Base-by-base conservation (phyloP, 2,113 vertebrate genomes). In the Mormoops blainvillei region DNA sequence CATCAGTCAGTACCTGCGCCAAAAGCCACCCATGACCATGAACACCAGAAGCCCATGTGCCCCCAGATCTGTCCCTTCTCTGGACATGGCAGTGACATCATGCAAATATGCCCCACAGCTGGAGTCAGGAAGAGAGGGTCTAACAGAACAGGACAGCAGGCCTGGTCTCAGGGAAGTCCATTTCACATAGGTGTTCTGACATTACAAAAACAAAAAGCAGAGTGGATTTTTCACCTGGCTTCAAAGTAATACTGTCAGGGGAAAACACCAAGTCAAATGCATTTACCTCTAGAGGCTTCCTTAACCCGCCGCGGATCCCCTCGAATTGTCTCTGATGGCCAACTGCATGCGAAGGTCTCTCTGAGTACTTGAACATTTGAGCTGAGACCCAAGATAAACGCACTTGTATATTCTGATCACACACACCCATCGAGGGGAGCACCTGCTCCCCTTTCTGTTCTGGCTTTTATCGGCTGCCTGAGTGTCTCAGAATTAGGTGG, bases 261-360 rank as follows among this genome's bases (percentile, higher is more conserved):
- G 20, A 97, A 95, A 93, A 43, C 10, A 91, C 20, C 48, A 67
- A 14, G 82, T 83, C 19, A 65, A 61, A 86, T 38, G 78, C 24
- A 82, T 0, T 18, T 33, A 12, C 94, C 85, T 94, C 92, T 65
- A 91, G 76, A 95, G 36, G 13, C 24, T 95, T 54, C 43, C 36
- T 26, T 28, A 86, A 91, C 0, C 0, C 16, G 8, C 28, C 1
- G 0, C 36, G 50, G 41, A 22, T 33, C 2, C 73, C 54, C 33
- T 41, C 5, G 1, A 38, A 12, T 56, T 45, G 26, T n/a, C 28
- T 16, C 78, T 36, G 45, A 54, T 38, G n/a, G 8, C 13, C 14
- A 4, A 14, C 22, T 77, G 73, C 8, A 5, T n/a, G 73, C 28
- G 45, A 76, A 5, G 45, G 45, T 50, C 31, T 48, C 73, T 76